Conservation (phyloP, 1,140 invertebrate genomes). For the Tetragonula clypearis region DNA sequence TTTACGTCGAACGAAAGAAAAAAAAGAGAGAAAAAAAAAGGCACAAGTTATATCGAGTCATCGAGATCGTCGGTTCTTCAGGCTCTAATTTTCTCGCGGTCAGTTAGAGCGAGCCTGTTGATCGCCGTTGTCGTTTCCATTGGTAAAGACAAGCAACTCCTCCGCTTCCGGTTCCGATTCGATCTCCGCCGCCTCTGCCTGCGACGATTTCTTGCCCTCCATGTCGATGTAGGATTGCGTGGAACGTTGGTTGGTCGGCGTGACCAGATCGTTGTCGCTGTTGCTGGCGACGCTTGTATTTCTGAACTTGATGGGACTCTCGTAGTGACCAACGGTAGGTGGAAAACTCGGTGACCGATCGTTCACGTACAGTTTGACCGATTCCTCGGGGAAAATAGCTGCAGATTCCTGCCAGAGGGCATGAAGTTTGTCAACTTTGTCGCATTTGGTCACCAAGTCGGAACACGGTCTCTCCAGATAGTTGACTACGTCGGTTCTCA, state of each 20-base stretch:
- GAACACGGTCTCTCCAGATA: conserved; percentile 76
- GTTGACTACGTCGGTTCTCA: conserved; percentile 73
- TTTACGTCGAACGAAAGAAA: not conserved
- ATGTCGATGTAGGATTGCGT: conserved; percentile 82
- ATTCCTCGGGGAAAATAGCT: conserved; percentile 63
- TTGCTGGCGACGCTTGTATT: conserved; percentile 72
- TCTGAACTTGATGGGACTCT: conserved; percentile 81
- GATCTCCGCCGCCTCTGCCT: conserved; percentile 55
- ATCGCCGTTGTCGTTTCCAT: conserved; percentile 54
- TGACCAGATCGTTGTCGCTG: conserved; percentile 77
- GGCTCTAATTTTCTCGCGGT: not conserved
- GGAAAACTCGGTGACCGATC: conserved; percentile 64
- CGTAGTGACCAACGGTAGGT: conserved; percentile 76
- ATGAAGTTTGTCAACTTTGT: conserved; percentile 79
- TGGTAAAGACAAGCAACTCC: conserved; percentile 68
- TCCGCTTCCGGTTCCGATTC: conserved; percentile 58
- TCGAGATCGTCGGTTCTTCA: not conserved
- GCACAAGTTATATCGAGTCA: not conserved
- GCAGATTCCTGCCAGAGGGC: conserved; percentile 74
- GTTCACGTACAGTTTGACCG: conserved; percentile 74
- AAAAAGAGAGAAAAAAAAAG: not conserved
- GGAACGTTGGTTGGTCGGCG: conserved; percentile 75
- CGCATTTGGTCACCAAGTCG: conserved; percentile 77
- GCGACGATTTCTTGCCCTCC: conserved; percentile 69
- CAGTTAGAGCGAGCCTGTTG: conserved; percentile 31